Percentiles rank a stretch among this genome's conserved stretches.
These are phyloP conservation scores for Trissonchulus sp. DNA, from an alignment of 2,888 invertebrate genomes.

Conservation along the genomic window DNA sequence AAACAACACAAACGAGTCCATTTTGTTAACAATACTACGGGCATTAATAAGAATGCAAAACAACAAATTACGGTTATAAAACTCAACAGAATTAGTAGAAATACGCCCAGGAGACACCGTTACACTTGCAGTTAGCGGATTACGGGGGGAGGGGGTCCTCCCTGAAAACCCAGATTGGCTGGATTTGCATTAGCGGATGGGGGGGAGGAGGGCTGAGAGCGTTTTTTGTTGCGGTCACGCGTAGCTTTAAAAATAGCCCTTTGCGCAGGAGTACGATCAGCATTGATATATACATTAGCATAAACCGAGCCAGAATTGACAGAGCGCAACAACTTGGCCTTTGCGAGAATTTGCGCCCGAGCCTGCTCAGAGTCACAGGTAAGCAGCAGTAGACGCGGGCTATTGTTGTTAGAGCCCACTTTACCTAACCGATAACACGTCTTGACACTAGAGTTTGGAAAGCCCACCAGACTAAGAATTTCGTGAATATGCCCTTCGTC, in stretches of 20 bases:
- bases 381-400: background rate
- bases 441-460: too few relatives aligned
- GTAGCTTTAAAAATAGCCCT: too few relatives aligned
- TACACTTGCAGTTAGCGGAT: too few relatives aligned
- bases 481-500: too few relatives aligned
- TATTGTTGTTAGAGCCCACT: background rate
- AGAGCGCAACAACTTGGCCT: background rate
- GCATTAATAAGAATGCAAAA: background rate
- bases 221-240: too few relatives aligned
- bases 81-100: slow-evolving; percentile 2
- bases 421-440: background rate
- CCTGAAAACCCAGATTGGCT: too few relatives aligned
- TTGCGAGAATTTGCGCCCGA: background rate
- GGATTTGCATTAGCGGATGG: too few relatives aligned
- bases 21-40: background rate
- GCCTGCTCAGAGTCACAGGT: background rate
- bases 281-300: slow-evolving; percentile 7
- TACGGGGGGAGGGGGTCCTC: too few relatives aligned
- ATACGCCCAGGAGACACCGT: too few relatives aligned
- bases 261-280: slow-evolving; percentile 5
- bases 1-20: background rate
- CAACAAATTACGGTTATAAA: slow-evolving; percentile 1
- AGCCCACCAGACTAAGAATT: too few relatives aligned
- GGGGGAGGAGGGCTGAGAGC: too few relatives aligned
- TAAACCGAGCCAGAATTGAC: background rate